Percentiles rank a stretch among this genome's conserved stretches.
phyloP scores from a whole-genome alignment of 1,140 invertebrate species.

The Platyura marginata region DNA sequence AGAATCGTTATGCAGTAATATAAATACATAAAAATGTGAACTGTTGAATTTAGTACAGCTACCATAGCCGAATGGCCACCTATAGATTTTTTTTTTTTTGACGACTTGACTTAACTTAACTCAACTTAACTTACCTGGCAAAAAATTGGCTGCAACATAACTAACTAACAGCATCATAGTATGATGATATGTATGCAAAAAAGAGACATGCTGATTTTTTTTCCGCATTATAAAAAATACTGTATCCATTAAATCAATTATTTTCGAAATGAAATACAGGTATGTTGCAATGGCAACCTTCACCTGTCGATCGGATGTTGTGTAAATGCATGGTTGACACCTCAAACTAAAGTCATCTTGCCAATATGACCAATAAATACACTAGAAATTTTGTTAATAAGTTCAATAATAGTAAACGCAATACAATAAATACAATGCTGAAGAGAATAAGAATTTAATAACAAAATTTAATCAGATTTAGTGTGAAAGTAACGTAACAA shows the following conservation, averaged over 20 bases:
- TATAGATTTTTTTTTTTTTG: too few species aligned
- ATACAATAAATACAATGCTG: too few species aligned
- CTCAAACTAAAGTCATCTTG: conserved; percentile 24
- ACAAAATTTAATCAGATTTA: too few species aligned
- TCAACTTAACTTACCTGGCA: too few species aligned
- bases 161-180: conserved; percentile 29
- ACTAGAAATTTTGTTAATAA: too few species aligned
- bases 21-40: conserved; percentile 5
- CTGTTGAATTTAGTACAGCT: conserved; percentile 23
- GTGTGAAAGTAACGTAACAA: too few species aligned
- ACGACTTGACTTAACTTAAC: too few species aligned
- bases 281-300: conserved; percentile 16
- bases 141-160: conserved; percentile 25
- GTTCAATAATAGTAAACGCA: too few species aligned
- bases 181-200: conserved; percentile 52
- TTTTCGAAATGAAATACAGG: conserved; percentile 37
- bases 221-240: conserved; percentile 46
- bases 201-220: conserved; percentile 42
- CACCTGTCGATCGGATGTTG: too few species aligned
- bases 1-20: conserved; percentile 32
- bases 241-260: conserved; percentile 42
- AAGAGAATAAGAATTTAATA: too few species aligned
- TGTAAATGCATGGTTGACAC: conserved; percentile 52
- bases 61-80: conserved; percentile 7
- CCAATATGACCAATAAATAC: neutral